Evolutionary conservation across 2,113 vertebrate genomes (phyloP), one percentile per base, ranked within the genome.

Genomic region (Neolamprologus hecqui): DNA sequence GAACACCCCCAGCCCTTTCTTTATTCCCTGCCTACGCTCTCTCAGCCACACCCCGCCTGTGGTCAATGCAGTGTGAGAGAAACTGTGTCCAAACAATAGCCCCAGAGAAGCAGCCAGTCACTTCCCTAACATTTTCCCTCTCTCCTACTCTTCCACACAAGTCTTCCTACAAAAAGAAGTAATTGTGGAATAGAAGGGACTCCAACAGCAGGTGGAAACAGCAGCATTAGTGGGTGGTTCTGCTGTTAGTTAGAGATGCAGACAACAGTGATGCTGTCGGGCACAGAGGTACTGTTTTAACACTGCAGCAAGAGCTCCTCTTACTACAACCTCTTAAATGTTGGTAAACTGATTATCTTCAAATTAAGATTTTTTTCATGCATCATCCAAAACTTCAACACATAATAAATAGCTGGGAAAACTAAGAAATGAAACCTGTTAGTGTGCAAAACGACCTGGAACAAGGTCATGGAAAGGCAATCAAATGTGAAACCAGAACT

Each of bases 51-150:
- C 95, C 95, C 94, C 90, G 93, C 94, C 94, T 95, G 94, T 94
- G 93, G 93, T 95, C 94, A 94, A 84, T 94, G 88, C 92, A 89
- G 92, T 92, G 80, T 93, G 93, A 95, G 93, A 93, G 92, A 82
- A 93, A 92, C 90, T 90, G 89, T 93, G 93, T 95, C 94, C 92
- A 94, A 95, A 96, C 96, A 96, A 96, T 93, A 92, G 92, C 86
- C 68, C 81, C 54, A 57, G 91, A 91, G 75, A 90, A 85, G 82
- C 86, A 81, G 89, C 83, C 83, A 77, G 70, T 57, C 70, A 60
- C 68, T 82, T 82, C 63, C 51, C 79, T 45, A 14, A 86, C 88
- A 77, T 63, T 84, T 90, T 55, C 82, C 63, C 81, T 42, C 85
- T 70, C 87, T 85, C 68, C 84, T 90, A 89, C 81, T 91, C 85